Base-by-base conservation (phyloP, 2,888 invertebrate genomes). In the Agrenia bidenticulata region DNA sequence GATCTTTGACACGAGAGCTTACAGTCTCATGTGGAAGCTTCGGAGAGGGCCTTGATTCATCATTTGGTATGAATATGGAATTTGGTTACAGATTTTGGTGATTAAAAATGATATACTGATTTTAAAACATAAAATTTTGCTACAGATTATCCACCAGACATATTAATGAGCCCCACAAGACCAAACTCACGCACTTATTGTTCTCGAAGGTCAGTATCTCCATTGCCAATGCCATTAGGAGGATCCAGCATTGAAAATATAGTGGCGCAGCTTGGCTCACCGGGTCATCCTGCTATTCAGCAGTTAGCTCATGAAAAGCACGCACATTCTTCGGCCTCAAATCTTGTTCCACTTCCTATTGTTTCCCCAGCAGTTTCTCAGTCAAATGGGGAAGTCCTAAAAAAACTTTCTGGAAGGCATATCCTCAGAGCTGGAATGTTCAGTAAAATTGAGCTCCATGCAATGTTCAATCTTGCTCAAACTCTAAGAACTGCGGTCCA, bases 401-500 rank as follows among this genome's bases (percentile, higher is more conserved):
- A 70, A 57, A 70, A 64, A 15, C 79, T 89, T 26, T 81, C 84
- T 45, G 89, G 91, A 2, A 90, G 91, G 79, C 90, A 92, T 79
- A 85, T 98, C 68, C 81, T 98, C 0, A 86, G 89, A 1, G 95
- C 94, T 0, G 89, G 89, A 77, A 87, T 88, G 81, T 94, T 98
- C 78, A 87, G 80, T 71, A 94, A 93, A 81, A 94, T 95, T 67
- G 88, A 90, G 74, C 83, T 98, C 0, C 95, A 96, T 79, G 90
- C 92, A 64, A 87, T 99, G 70, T 97, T 98, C 81, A 92, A 96
- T 80, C 82, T 97, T 72, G 97, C 98, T 0, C 94, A 95, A 79
- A 85, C 87, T 57, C 89, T 92, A 80, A 88, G 92, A 75, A 86
- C 85, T 21, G 88, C 88, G 70, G 90, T 96, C 0, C 85, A 85